Percentiles rank a stretch among this genome's conserved stretches.
These are phyloP conservation scores for Rhipidura dahli DNA, from an alignment of 2,113 vertebrate genomes.

Conservation along the genomic window DNA sequence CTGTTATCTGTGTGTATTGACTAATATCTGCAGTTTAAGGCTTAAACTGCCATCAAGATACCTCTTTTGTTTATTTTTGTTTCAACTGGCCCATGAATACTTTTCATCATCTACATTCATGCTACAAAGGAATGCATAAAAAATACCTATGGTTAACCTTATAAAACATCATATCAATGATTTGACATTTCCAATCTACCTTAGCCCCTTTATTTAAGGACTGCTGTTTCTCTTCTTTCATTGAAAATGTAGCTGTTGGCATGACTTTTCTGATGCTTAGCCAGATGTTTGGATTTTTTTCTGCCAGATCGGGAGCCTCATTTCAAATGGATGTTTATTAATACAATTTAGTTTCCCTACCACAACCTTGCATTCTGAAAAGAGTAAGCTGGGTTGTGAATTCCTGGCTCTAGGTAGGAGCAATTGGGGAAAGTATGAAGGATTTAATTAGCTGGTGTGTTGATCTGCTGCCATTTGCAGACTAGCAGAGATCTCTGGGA, in stretches of 20 bases:
- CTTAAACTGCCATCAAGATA: neutral
- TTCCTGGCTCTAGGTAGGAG: neutral
- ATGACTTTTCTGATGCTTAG: neutral
- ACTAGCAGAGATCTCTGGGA: neutral
- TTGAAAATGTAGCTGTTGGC: neutral
- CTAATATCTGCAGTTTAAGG: slow-evolving; percentile 18
- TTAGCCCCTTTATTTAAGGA: neutral
- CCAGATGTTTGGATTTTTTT: neutral
- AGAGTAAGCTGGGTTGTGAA: neutral
- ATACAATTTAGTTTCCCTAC: neutral
- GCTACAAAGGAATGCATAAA: neutral
- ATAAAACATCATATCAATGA: neutral
- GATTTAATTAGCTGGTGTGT: neutral
- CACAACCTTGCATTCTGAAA: neutral
- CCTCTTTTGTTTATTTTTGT: neutral
- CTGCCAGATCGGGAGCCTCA: neutral
- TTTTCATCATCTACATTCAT: neutral
- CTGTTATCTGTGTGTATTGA: slow-evolving; percentile 4
- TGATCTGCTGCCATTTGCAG: neutral
- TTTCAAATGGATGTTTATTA: neutral
- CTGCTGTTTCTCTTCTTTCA: neutral
- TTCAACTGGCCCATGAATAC: neutral
- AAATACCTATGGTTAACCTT: neutral
- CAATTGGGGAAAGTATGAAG: neutral
- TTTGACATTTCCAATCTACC: neutral